Conservation (phyloP, 2,113 vertebrate genomes). For the Coregonus clupeaformis region DNA sequence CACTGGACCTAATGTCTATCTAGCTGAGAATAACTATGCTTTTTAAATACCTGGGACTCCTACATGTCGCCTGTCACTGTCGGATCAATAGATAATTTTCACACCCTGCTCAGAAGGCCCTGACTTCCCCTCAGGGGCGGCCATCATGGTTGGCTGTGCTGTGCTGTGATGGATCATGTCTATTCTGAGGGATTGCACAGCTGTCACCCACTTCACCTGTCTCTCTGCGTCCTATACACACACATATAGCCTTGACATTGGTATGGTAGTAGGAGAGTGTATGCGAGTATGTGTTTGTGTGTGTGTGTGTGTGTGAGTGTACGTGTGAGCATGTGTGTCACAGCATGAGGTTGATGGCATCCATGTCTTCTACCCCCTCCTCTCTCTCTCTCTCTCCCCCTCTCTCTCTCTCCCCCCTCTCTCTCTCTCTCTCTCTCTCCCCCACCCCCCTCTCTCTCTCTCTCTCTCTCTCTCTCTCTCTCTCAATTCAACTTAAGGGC, state of each 20-base stretch:
- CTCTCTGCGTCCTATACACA: slow-evolving; percentile 4
- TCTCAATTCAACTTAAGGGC: too few relatives aligned
- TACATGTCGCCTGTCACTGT: slow-evolving; percentile 48
- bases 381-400: too few relatives aligned
- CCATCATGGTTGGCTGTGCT: slow-evolving; percentile 23
- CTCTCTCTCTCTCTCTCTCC: too few relatives aligned
- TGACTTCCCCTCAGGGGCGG: neutral
- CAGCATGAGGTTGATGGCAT: slow-evolving; percentile 7
- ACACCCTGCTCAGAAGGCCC: neutral
- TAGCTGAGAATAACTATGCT: slow-evolving; percentile 52
- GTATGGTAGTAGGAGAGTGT: neutral
- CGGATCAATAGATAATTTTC: slow-evolving; percentile 54
- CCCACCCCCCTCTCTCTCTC: slow-evolving; percentile 5
- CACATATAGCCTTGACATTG: neutral
- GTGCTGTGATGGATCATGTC: slow-evolving; percentile 29
- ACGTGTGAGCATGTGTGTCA: slow-evolving; percentile 1
- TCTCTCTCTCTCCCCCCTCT: too few relatives aligned
- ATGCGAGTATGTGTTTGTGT: neutral
- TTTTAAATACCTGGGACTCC: slow-evolving; percentile 36
- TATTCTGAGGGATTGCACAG: slow-evolving; percentile 62
- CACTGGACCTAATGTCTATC: slow-evolving; percentile 11
- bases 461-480: neutral
- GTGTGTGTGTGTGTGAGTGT: neutral
- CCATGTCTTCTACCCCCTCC: slow-evolving; percentile 1
- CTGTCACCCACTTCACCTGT: slow-evolving; percentile 61